Conservation (phyloP, 1,140 invertebrate genomes). For the Drosophila guanche region DNA sequence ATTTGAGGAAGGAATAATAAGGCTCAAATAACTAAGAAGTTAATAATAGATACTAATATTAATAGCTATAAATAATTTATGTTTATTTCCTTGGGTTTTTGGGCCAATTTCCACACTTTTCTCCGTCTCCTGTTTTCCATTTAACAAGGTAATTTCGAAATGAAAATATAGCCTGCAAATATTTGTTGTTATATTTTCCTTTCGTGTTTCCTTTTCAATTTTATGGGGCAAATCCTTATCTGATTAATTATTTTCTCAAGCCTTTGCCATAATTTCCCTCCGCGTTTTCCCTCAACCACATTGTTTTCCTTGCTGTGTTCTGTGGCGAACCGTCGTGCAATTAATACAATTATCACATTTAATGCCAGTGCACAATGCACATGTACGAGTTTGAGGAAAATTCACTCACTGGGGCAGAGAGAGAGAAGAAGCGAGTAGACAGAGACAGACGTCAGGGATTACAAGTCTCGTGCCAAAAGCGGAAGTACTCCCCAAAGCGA, state of each 20-base stretch:
- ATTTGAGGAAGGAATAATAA: too few species aligned
- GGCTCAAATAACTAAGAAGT: not conserved
- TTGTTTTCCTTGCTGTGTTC: conserved; percentile 31
- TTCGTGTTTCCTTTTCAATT: not conserved
- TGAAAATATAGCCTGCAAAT: not conserved
- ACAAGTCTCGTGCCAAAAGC: conserved; percentile 61
- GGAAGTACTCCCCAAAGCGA: conserved; percentile 48
- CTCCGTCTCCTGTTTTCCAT: not conserved
- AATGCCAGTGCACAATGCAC: conserved; percentile 66
- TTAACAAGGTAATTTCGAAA: not conserved
- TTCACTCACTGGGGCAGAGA: conserved; percentile 17
- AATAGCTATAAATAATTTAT: too few species aligned
- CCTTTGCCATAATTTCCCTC: conserved; percentile 12
- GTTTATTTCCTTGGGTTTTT: too few species aligned
- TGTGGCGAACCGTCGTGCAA: conserved; percentile 56
- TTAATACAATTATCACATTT: conserved; percentile 77
- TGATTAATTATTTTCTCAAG: conserved; percentile 18
- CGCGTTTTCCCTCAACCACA: conserved; percentile 4
- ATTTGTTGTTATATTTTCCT: not conserved
- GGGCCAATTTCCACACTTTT: too few species aligned
- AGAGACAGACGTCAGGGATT: conserved; percentile 25
- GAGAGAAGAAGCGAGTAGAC: not conserved
- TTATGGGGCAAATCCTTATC: not conserved
- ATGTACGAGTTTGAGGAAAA: conserved; percentile 27
- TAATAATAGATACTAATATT: not conserved